Conservation (phyloP, 2,797 vertebrate genomes). For the Myotis myotis region DNA sequence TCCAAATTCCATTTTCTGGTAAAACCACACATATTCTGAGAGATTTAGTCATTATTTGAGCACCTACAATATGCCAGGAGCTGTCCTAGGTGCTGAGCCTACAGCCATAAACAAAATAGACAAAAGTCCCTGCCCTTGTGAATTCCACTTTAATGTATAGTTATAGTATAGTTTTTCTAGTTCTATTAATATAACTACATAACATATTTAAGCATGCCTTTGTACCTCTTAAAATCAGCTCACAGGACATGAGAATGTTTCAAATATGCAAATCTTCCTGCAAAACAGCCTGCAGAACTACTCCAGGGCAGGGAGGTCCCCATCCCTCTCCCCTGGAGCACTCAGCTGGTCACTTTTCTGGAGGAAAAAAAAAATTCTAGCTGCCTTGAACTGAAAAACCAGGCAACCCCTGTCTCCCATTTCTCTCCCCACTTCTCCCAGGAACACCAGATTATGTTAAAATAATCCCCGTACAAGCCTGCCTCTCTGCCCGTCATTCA, state of each 20-base stretch:
- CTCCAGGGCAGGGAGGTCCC: not conserved
- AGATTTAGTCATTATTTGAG: not conserved
- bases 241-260: not conserved
- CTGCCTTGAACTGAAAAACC: not conserved
- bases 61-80: not conserved
- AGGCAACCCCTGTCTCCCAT: not conserved
- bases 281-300: not conserved
- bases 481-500: not conserved
- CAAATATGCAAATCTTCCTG: not conserved
- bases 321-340: not conserved
- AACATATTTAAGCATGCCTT: not conserved
- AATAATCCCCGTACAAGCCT: not conserved
- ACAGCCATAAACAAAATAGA: not conserved
- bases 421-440: not conserved
- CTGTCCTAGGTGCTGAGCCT: not conserved
- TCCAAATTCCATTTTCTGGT: not conserved
- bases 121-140: not conserved
- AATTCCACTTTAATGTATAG: not conserved
- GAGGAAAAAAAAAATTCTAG: not conserved
- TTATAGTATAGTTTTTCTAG: not conserved
- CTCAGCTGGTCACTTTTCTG: not conserved
- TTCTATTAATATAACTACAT: not conserved
- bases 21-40: not conserved
- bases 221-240: conserved; percentile 5
- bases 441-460: not conserved